These are phyloP conservation scores for Orestias chungarensis DNA, from an alignment of 2,797 vertebrate species.

Conservation along the genomic window DNA sequence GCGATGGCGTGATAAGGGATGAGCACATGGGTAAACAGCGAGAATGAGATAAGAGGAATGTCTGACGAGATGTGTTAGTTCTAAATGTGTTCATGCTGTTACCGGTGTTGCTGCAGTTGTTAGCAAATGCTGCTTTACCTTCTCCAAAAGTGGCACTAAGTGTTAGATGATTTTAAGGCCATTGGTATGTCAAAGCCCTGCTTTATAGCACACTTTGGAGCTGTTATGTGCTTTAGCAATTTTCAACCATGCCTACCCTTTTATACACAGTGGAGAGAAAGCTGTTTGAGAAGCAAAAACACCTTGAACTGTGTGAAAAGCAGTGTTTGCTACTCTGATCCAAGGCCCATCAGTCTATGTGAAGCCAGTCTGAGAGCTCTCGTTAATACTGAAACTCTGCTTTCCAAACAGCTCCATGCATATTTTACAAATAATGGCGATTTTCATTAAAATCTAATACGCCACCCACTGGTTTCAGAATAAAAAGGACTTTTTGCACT, in stretches of 20 bases:
- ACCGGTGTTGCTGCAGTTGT: conserved; percentile 28
- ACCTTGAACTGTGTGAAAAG: conserved; percentile 40
- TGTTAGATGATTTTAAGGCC: conserved; percentile 46
- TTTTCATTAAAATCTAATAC: not conserved
- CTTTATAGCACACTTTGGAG: conserved; percentile 49
- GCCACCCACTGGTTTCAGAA: not conserved
- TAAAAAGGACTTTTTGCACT: not conserved
- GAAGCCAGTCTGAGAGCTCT: conserved; percentile 6
- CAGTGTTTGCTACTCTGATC: conserved; percentile 35
- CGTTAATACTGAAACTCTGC: not conserved
- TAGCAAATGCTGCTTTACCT: conserved; percentile 52
- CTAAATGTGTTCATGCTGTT: conserved; percentile 25
- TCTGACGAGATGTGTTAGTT: conserved; percentile 22
- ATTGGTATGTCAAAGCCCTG: conserved; percentile 37
- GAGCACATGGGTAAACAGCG: not conserved
- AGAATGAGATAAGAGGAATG: conserved; percentile 16
- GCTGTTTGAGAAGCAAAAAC: conserved; percentile 18
- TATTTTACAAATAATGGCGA: not conserved
- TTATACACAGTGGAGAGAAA: conserved; percentile 11
- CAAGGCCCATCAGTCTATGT: conserved; percentile 3
- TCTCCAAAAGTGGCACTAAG: conserved; percentile 48
- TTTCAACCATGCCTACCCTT: conserved; percentile 10
- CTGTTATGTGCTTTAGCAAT: conserved; percentile 36
- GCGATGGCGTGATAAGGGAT: conserved; percentile 9
- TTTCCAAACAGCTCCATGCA: not conserved